Percentiles rank a stretch among this genome's conserved stretches.
Evolutionary conservation across 2,113 vertebrate genomes (phyloP).

Genomic region (Ceuthmochares aereus): DNA sequence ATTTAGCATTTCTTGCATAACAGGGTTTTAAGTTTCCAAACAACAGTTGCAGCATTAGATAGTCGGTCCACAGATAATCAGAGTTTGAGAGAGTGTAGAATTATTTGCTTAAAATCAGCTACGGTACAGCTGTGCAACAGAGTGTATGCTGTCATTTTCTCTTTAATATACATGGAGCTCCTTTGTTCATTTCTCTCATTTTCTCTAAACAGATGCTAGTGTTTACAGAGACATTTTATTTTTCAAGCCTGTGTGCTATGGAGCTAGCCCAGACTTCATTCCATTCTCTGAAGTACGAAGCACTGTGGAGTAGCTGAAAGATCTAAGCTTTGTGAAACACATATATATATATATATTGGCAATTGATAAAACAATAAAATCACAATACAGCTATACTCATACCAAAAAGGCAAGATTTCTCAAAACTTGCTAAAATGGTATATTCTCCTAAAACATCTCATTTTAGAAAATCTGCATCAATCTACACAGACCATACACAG

Average conservation of each 20-base stretch:
- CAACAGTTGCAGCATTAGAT: conserved; percentile 86
- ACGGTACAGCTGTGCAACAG: conserved; percentile 79
- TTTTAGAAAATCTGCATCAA: conserved; percentile 80
- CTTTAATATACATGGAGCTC: conserved; percentile 18
- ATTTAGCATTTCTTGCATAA: conserved; percentile 89
- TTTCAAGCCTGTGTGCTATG: conserved; percentile 84
- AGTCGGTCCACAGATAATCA: conserved; percentile 84
- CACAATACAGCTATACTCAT: conserved; percentile 88
- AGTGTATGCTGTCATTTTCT: conserved; percentile 73
- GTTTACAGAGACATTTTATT: conserved; percentile 83
- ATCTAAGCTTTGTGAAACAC: conserved; percentile 86
- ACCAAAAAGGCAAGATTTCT: conserved; percentile 77
- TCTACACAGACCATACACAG: conserved; percentile 82
- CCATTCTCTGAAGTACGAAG: conserved; percentile 73
- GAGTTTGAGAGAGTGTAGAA: conserved; percentile 83
- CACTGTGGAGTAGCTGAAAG: conserved; percentile 83
- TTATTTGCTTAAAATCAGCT: conserved; percentile 78
- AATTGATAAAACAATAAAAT: conserved; percentile 90
- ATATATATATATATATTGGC: conserved; percentile 86
- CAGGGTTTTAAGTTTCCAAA: conserved; percentile 87
- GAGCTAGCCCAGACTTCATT: conserved; percentile 73
- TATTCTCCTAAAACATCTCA: conserved; percentile 78
- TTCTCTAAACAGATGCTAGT: conserved; percentile 79
- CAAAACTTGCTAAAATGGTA: conserved; percentile 78
- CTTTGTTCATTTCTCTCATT: conserved; percentile 55